Percentiles rank a stretch among this genome's conserved stretches.
phyloP scores from a whole-genome alignment of 2,888 invertebrate genomes.

The Scaptodrosophila latifasciaeformis region DNA sequence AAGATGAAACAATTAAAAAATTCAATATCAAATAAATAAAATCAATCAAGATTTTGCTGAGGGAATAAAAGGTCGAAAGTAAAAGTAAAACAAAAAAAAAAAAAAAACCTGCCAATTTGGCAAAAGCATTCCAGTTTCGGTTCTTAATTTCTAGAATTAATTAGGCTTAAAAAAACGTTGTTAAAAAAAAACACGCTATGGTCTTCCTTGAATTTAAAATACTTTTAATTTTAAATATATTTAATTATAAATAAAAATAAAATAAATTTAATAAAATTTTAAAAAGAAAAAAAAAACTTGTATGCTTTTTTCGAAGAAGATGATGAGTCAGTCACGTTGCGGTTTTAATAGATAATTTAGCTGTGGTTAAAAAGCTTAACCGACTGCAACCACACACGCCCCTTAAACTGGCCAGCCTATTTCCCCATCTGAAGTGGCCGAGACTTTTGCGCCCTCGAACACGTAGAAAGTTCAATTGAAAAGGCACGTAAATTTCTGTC shows the following conservation, averaged over 20 bases:
- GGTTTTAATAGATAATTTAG: constrained; percentile 33
- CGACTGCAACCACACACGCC: constrained; percentile 30
- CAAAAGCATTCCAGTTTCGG: constrained; percentile 59
- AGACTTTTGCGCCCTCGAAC: constrained; percentile 47
- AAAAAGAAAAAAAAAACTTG: constrained; percentile 2
- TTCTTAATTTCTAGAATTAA: neutral
- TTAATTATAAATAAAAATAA: neutral
- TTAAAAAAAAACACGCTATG: constrained; percentile 47
- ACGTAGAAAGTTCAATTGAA: constrained; percentile 69
- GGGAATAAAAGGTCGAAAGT: constrained; percentile 64
- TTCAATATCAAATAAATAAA: constrained; percentile 8
- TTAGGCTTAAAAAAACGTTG: constrained; percentile 32
- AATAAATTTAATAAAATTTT: constrained; percentile 10
- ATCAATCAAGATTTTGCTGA: constrained; percentile 39
- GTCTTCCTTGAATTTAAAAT: constrained; percentile 64
- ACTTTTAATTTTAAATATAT: constrained; percentile 37
- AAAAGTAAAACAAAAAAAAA: constrained; percentile 27
- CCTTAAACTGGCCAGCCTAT: constrained; percentile 2
- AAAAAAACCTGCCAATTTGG: constrained; percentile 17
- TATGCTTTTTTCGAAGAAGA: constrained; percentile 18
- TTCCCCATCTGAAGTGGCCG: neutral
- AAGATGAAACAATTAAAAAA: constrained; percentile 15
- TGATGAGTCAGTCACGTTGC: too few relatives aligned
- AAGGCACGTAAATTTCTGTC: constrained; percentile 63
- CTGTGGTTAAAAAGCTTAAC: constrained; percentile 27